A percentile compares a stretch with the other conserved stretches of the same genome.
These are phyloP conservation scores for Diplolepis rosae DNA, from an alignment of 2,888 invertebrate species.

Conservation along the genomic window DNA sequence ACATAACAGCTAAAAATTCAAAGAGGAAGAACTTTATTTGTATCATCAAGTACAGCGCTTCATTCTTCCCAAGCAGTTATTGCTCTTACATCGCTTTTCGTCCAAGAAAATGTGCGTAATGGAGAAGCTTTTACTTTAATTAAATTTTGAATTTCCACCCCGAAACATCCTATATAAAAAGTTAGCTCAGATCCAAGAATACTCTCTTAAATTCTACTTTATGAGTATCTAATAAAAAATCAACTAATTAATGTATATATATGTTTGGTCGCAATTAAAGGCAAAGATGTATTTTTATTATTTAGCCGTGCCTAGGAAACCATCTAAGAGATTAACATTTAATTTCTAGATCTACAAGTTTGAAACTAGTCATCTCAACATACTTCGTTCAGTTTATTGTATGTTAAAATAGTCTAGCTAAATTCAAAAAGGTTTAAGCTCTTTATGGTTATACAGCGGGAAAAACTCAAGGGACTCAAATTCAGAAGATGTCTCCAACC, in stretches of 20 bases:
- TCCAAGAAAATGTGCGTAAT: conserved; percentile 8
- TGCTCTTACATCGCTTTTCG: conserved; percentile 3
- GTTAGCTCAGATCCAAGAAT: too few species aligned
- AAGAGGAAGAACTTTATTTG: conserved; percentile 29
- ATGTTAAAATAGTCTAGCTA: too few species aligned
- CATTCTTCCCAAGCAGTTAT: conserved; percentile 20
- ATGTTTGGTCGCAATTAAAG: background rate
- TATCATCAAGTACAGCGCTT: conserved; percentile 19
- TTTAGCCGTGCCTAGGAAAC: too few species aligned
- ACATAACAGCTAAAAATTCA: conserved; percentile 13
- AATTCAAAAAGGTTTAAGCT: too few species aligned
- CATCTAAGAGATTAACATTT: too few species aligned
- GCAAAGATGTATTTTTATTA: too few species aligned
- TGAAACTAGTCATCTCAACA: too few species aligned
- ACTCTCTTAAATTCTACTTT: background rate
- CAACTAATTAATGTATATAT: background rate
- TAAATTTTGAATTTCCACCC: conserved; percentile 5
- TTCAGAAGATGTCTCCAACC: too few species aligned
- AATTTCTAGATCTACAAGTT: too few species aligned
- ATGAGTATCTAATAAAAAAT: background rate
- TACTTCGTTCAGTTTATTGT: too few species aligned
- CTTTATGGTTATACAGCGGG: too few species aligned
- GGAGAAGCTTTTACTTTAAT: conserved; percentile 15
- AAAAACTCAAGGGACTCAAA: too few species aligned
- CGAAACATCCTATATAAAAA: background rate